Conservation (phyloP, 2,797 vertebrate species). For the Hemitrygon akajei region DNA sequence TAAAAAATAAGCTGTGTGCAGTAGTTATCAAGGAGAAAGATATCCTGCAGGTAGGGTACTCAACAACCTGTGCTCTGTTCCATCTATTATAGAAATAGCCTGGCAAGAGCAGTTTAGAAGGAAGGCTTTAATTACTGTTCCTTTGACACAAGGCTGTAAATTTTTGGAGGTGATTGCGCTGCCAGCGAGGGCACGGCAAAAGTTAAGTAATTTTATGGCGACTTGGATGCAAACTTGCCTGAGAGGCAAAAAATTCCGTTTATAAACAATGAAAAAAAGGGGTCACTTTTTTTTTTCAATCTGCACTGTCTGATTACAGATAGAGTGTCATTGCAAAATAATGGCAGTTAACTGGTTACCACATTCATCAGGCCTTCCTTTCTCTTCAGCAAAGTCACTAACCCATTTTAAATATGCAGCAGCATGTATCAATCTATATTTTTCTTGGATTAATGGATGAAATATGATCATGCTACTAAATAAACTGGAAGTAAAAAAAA, state of each 20-base stretch:
- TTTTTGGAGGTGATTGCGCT: constrained; percentile 44
- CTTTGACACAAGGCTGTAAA: constrained; percentile 53
- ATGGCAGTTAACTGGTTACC: not conserved
- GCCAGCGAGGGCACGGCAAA: not conserved
- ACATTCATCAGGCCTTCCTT: not conserved
- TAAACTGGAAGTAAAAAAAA: not conserved
- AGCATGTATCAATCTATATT: not conserved
- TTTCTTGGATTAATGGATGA: not conserved
- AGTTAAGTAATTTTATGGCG: not conserved
- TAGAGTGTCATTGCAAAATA: not conserved
- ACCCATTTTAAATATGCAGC: not conserved
- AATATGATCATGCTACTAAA: not conserved
- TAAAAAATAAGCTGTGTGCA: constrained; percentile 44
- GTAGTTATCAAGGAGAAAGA: constrained; percentile 50
- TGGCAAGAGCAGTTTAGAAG: constrained; percentile 51
- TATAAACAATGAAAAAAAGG: not conserved
- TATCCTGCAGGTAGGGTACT: constrained; percentile 52
- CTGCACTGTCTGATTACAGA: not conserved
- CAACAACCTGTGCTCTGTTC: constrained; percentile 49
- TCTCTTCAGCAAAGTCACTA: not conserved
- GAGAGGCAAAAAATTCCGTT: not conserved
- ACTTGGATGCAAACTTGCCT: not conserved
- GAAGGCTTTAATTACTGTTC: constrained; percentile 58
- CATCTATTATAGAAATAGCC: constrained; percentile 57
- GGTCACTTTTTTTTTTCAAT: not conserved